Base-by-base conservation (phyloP, 2,797 vertebrate genomes). In the Pempheris klunzingeri region DNA sequence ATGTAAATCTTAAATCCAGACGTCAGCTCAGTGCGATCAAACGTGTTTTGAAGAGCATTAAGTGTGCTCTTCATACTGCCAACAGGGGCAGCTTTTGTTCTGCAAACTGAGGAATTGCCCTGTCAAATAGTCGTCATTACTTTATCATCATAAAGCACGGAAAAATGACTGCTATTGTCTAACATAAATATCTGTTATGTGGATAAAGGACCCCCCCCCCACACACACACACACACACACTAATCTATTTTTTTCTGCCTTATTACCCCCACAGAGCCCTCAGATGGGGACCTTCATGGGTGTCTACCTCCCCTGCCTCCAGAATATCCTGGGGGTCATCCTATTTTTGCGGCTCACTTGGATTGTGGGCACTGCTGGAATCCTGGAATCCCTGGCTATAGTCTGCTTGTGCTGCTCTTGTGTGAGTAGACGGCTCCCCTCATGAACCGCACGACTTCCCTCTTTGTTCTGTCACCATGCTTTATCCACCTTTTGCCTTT, bases 261-360 rank as follows among this genome's bases (percentile, higher is more conserved):
- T n/a, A 1, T 30, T 61, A 28, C 12, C 14, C 22, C 24, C 22
- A 1, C 83, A 98, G 97, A 96, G 96, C 85, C 97, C 98, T 36
- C 94, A 95, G 85, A 99, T 99, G 98, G 98, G 98, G 71, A 99
- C 98, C 52, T 98, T 98, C 90, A 98, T 99, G 69, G 98, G 98
- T 0, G 98, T 99, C 46, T 99, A 99, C 94, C 95, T 99, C 77
- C 98, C 98, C 17, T 99, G 98, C 80, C 95, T 99, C 76, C 98
- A 99, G 91, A 99, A 99, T 76, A 99, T 99, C 73, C 94, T 99
- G 68, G 98, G 98, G 1, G 98, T 99, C 70, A 99, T 99, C 88
- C 95, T 99, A 76, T 99, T 99, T 77, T 93, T 99, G 50, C 96
- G 98, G 39, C 96, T 99, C 59, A 97, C 98, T 0, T 99, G 98